These are phyloP conservation scores for Lampris megalopsis DNA, from an alignment of 2,113 vertebrate genomes.

Conservation along the genomic window DNA sequence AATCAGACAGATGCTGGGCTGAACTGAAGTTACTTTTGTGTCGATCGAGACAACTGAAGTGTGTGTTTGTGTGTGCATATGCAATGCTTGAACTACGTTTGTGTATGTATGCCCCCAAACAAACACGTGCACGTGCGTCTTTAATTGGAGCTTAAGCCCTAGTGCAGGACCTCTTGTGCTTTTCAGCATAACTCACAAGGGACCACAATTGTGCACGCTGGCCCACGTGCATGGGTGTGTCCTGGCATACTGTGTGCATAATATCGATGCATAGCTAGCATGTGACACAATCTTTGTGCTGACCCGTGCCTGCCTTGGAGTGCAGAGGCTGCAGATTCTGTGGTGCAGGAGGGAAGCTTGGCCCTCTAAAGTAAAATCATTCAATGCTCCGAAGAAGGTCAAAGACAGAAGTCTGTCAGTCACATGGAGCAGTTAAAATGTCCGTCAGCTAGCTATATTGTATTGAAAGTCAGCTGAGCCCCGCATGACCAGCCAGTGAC, in stretches of 20 bases:
- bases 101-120: neutral
- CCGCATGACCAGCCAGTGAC: neutral
- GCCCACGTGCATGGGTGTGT: neutral
- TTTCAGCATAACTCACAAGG: no score
- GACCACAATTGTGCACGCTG: neutral
- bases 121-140: neutral
- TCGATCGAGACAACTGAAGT: neutral
- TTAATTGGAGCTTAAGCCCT: neutral
- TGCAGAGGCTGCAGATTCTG: slow-evolving; percentile 4
- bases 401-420: neutral
- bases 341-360: neutral
- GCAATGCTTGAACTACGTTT: neutral
- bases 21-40: neutral
- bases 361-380: neutral
- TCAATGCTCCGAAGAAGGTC: neutral
- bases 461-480: neutral
- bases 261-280: neutral
- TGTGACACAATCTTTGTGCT: neutral
- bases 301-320: neutral
- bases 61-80: slow-evolving; percentile 4
- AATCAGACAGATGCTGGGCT: slow-evolving; percentile 20
- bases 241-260: neutral
- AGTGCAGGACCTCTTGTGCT: no score
- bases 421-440: neutral
- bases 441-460: neutral